phyloP scores from a whole-genome alignment of 2,797 vertebrate species.

The Harpagifer antarcticus region DNA sequence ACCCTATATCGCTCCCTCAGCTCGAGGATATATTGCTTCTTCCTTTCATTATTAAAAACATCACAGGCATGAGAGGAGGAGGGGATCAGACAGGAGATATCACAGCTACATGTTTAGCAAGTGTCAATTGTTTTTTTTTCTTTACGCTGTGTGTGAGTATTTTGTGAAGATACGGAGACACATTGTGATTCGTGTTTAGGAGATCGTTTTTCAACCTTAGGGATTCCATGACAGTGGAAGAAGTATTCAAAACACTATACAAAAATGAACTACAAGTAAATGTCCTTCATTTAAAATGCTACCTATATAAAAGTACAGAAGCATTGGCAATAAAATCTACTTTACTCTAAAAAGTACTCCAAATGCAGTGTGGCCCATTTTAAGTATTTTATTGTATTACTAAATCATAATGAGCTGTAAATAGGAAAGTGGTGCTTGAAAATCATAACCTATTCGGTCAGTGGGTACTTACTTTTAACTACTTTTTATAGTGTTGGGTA shows the following conservation, averaged over 20 bases:
- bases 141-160: neutral
- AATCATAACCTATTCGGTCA: too few species aligned
- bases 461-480: too few species aligned
- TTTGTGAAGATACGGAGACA: neutral
- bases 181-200: neutral
- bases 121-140: slow-evolving; percentile 7
- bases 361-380: too few species aligned
- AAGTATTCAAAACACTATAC: neutral
- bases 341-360: too few species aligned
- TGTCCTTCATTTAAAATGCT: neutral
- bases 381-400: too few species aligned
- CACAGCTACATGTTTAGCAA: slow-evolving; percentile 56
- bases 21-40: slow-evolving; percentile 82
- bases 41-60: slow-evolving; percentile 84
- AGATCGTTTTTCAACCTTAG: neutral
- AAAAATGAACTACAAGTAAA: neutral
- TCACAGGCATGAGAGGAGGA: slow-evolving; percentile 63
- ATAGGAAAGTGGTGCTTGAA: too few species aligned
- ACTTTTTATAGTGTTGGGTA: neutral
- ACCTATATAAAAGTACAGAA: neutral
- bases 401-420: too few species aligned
- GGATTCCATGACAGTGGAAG: neutral
- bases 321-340: neutral
- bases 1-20: slow-evolving; percentile 81
- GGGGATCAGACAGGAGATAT: slow-evolving; percentile 67